Conservation (phyloP, 2,888 invertebrate genomes). For the Brenthis daphne region DNA sequence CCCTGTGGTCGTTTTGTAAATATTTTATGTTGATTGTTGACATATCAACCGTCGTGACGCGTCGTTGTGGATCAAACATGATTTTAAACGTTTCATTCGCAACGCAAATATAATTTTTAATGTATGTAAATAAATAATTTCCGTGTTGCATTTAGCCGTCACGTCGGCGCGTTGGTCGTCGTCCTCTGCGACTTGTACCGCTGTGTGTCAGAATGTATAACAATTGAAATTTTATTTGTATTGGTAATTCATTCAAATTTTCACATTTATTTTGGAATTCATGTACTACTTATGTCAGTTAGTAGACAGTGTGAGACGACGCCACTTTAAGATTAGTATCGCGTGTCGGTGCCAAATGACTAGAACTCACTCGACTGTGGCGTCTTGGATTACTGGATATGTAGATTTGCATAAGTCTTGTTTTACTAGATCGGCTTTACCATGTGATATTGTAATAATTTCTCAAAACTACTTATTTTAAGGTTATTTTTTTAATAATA, state of each 20-base stretch:
- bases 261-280: not conserved
- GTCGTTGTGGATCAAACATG: not conserved
- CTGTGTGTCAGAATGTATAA: not conserved
- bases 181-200: too few relatives aligned
- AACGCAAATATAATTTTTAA: constrained; percentile 13
- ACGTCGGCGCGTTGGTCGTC: constrained; percentile 31
- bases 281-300: not conserved
- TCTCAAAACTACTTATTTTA: constrained; percentile 9
- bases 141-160: constrained; percentile 46
- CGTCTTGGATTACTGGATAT: too few relatives aligned
- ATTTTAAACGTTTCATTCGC: not conserved
- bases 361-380: constrained; percentile 42
- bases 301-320: constrained; percentile 28
- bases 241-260: constrained; percentile 13
- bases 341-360: constrained; percentile 66
- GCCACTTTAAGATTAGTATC: constrained; percentile 44
- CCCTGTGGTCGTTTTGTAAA: constrained; percentile 56
- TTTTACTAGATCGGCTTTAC: constrained; percentile 16
- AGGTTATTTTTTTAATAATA: not conserved
- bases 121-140: constrained; percentile 33
- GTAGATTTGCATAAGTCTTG: constrained; percentile 14
- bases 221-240: not conserved
- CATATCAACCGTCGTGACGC: constrained; percentile 54
- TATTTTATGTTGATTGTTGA: constrained; percentile 56
- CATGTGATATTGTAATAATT: not conserved